Evolutionary conservation across 2,888 invertebrate species (phyloP), one percentile per base, ranked within the genome.

Genomic region (Habroteleia sp.): DNA sequence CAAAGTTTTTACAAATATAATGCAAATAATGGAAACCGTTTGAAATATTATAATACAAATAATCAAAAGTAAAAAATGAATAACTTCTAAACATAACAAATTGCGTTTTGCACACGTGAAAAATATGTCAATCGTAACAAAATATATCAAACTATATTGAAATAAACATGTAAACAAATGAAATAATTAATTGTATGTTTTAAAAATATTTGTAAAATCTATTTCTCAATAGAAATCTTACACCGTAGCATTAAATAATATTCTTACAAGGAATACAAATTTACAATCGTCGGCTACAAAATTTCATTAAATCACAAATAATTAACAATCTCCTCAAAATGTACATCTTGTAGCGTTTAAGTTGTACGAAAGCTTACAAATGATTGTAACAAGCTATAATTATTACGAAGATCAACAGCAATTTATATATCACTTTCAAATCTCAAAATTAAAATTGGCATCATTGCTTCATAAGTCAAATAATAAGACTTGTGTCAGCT

Each of bases 341-440:
- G 60, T 69, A 69, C 69, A 60, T 35, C 20, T 48, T 14, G 4
- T 41, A 16, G 37, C 39, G 25, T 71, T 35, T 37, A 35, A 54
- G 54, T 37, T 3, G 50, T 23, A 65, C 65, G 23, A 62, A 46
- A 60, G 62, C 48, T 46, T 62, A 62, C 39, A 71, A 71, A 71
- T 71, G 7, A 71, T 71, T 71, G 39, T 56, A 71, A 71, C 71
- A 62, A 71, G 63, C 71, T 72, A 72, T 63, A 72, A 72, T 54
- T 56, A 72, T 72, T 31, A 44, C 33, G 54, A 63, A 56, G 46
- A 63, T 72, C 63, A 72, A 72, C 71, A 72, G 56, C 63, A 72
- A 72, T 72, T 54, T 63, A 63, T 71, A 52, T 62, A 69, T 69
- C 52, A 62, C 41, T 62, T 54, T 71, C 7, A 33, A 62, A 48